phyloP scores from a whole-genome alignment of 2,888 invertebrate genomes.

The Trachelus troglodyta region DNA sequence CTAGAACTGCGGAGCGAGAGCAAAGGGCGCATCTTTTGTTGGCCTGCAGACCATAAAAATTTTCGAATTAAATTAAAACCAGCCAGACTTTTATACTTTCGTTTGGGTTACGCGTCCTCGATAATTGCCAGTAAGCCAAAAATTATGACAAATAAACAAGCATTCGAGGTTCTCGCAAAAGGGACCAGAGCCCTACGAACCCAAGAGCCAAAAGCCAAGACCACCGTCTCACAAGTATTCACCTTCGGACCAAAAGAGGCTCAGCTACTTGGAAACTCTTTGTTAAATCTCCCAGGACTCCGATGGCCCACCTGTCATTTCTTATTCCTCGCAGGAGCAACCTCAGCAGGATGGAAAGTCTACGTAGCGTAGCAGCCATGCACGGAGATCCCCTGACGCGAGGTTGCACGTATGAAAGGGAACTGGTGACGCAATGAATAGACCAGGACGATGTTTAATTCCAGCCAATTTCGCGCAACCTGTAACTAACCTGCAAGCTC shows the following conservation, averaged over 20 bases:
- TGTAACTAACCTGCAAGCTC: conserved; percentile 1
- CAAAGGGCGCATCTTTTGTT: conserved; percentile 22
- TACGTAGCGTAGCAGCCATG: background rate
- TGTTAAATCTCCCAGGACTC: background rate
- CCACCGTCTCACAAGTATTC: background rate
- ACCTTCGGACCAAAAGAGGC: background rate
- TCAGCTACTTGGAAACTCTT: background rate
- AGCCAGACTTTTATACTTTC: conserved; percentile 19
- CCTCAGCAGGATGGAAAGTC: background rate
- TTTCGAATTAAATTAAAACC: conserved; percentile 59
- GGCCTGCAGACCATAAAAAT: conserved; percentile 54
- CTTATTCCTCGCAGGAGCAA: background rate
- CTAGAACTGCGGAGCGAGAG: conserved; percentile 7
- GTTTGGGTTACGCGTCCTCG: conserved; percentile 1
- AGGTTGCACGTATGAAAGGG: background rate
- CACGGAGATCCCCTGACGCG: background rate
- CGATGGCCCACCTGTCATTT: background rate
- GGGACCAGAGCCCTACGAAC: background rate
- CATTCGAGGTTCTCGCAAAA: background rate
- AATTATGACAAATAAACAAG: background rate
- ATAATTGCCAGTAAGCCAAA: conserved; percentile 1
- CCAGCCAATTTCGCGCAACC: conserved; percentile 1
- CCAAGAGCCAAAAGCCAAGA: background rate
- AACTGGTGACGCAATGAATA: conserved; percentile 21
- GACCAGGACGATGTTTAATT: conserved; percentile 32